Base-by-base conservation (phyloP, 2,797 vertebrate species). In the Diceros bicornis region DNA sequence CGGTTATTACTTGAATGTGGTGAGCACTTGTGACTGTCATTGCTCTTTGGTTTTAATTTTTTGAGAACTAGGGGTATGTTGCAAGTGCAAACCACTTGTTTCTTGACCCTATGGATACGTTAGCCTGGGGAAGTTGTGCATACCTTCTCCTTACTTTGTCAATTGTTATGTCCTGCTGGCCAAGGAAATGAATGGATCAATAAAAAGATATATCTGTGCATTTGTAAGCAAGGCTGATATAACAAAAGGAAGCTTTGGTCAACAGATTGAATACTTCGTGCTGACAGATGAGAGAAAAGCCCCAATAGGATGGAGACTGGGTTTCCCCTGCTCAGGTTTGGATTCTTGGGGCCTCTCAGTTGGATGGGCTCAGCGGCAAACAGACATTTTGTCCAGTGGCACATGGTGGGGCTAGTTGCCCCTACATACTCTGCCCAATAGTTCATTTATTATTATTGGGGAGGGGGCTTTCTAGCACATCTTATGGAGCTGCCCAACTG, bases 11-110 rank as follows among this genome's bases (percentile, higher is more conserved):
- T 92, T 72, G 57, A 27, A 7, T 75, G 13, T 93, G 55, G 37
- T 83, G 20, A 87, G 4, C 23, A 32, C 52, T 66, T 89, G 64
- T 47, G 69, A 85, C 50, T 55, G 13, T 37, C 91, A 50, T 59
- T 69, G 64, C 64, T 88, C 32, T 52, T 69, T 52, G 29, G 79
- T 89, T 87, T 83, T 71, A 83, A 83, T 44, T 34, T 96, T 77
- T 87, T 90, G 50, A 89, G 32, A 82, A 68, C 21, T 92, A 25
- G 44, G 50, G 32, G 0, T 81, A 50, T 69, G 74, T 89, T 57
- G 55, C 37, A 66, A 74, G 8, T 71, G 9, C 21, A 23, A 94
- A 47, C 3, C 20, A 21, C 20, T 52, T 75, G 41, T 89, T 72
- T 87, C 64, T 37, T 81, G 14, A 44, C 7, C 41, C 20, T 50